Conservation (phyloP, 2,113 vertebrate genomes). For the Hirundichthys speculiger region DNA sequence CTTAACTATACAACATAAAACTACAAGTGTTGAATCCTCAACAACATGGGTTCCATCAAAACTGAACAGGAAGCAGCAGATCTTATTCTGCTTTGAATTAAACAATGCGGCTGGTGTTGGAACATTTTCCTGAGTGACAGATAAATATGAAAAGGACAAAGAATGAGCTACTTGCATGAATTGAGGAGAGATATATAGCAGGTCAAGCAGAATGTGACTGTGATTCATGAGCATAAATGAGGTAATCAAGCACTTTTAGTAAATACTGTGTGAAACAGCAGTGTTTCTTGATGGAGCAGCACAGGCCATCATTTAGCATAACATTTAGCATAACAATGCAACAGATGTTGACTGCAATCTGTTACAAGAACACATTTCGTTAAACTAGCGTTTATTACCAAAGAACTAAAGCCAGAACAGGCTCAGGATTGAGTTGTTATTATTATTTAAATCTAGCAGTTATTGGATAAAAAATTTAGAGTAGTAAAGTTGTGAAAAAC, state of each 20-base stretch:
- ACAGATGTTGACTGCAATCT: slow-evolving; percentile 5
- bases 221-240: not conserved
- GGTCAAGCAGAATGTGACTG: not conserved
- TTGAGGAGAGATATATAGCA: not conserved
- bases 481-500: not conserved
- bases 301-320: slow-evolving; percentile 11
- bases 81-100: slow-evolving; percentile 38
- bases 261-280: not conserved
- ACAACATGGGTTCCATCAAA: slow-evolving; percentile 14
- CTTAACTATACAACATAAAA: slow-evolving; percentile 26
- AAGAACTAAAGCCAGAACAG: not conserved
- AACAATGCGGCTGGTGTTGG: slow-evolving; percentile 56
- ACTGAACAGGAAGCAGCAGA: slow-evolving; percentile 26
- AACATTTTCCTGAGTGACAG: slow-evolving; percentile 71
- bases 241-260: not conserved
- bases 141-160: not conserved
- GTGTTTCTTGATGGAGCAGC: slow-evolving; percentile 12
- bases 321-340: no score
- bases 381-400: not conserved
- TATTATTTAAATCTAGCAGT: no score
- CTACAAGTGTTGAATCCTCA: no score
- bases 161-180: not conserved
- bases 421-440: not conserved
- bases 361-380: slow-evolving; percentile 5
- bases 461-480: no score